A percentile compares a stretch with the other conserved stretches of the same genome.
Conservation (phyloP, 2,113 vertebrate genomes). For the Pteropus alecto region DNA sequence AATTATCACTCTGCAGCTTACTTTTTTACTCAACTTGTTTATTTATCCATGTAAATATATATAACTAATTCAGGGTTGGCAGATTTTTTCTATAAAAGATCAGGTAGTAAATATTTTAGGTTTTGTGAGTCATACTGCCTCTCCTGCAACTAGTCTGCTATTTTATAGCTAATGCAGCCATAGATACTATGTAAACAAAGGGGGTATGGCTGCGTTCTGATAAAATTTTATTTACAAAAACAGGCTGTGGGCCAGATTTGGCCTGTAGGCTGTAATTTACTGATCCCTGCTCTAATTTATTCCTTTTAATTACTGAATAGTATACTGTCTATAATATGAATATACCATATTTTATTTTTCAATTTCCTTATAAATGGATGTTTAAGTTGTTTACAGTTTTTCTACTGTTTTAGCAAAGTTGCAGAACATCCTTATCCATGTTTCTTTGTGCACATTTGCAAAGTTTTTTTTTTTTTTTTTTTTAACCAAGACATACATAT, state of each 20-base stretch:
- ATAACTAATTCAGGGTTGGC: neutral
- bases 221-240: neutral
- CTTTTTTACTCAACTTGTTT: neutral
- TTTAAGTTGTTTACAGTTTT: neutral
- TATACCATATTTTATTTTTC: constrained; percentile 13
- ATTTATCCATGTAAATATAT: neutral
- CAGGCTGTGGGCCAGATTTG: neutral
- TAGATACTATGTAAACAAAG: neutral
- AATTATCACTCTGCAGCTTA: neutral
- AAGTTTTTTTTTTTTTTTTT: neutral
- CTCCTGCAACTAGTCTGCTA: neutral
- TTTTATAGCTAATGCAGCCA: neutral
- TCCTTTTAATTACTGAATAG: neutral
- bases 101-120: neutral
- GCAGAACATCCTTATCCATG: neutral
- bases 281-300: constrained; percentile 1
- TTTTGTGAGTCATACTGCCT: neutral
- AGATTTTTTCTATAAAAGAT: neutral
- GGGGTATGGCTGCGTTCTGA: neutral
- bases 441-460: neutral
- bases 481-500: neutral
- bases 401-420: neutral
- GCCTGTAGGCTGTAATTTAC: neutral
- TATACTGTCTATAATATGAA: neutral
- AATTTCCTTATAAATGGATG: neutral